Percentiles rank a stretch among this genome's conserved stretches.
phyloP scores from a whole-genome alignment of 2,888 invertebrate genomes.

The Saturnia pavonia region DNA sequence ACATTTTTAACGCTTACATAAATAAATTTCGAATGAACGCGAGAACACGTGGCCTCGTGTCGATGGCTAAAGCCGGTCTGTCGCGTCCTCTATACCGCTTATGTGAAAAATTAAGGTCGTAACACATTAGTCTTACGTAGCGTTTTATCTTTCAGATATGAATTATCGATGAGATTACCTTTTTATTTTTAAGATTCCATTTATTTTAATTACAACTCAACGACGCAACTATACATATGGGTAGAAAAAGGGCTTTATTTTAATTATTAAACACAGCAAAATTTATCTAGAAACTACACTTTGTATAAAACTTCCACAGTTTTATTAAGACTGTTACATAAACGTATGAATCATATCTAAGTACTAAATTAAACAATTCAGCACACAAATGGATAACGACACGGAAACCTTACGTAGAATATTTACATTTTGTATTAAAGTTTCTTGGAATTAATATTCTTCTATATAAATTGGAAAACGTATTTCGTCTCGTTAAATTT shows the following conservation, averaged over 20 bases:
- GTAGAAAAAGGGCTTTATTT: too few relatives aligned
- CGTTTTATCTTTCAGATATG: neutral
- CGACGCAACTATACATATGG: too few relatives aligned
- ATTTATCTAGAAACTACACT: neutral
- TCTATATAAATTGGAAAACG: neutral
- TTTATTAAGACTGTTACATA: neutral
- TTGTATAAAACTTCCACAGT: neutral
- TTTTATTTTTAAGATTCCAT: too few relatives aligned
- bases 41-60: neutral
- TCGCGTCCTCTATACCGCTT: neutral
- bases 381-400: neutral
- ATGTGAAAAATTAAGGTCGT: neutral
- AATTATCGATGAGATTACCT: neutral
- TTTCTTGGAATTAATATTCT: neutral
- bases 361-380: neutral
- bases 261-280: neutral
- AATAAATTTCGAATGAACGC: neutral
- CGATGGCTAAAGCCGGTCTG: neutral
- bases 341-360: neutral
- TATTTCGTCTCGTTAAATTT: neutral
- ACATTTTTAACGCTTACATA: conserved; percentile 19
- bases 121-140: conserved; percentile 2
- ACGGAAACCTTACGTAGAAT: neutral
- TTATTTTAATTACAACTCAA: neutral
- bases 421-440: neutral